These are phyloP conservation scores for Muschampia plurimacula DNA, from an alignment of 2,888 invertebrate species.

Conservation along the genomic window DNA sequence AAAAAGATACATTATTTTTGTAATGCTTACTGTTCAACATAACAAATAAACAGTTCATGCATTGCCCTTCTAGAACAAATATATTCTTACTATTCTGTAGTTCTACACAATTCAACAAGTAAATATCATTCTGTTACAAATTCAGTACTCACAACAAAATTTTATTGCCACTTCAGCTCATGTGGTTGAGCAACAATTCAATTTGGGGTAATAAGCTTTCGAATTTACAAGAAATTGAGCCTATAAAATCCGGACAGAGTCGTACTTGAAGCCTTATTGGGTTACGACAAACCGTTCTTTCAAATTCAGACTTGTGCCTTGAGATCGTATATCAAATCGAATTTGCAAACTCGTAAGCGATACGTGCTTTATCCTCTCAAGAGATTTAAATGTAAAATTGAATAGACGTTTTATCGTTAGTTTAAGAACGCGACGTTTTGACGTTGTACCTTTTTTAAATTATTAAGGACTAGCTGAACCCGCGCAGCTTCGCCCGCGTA, in stretches of 20 bases:
- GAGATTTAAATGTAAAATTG: too few relatives aligned
- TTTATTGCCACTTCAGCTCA: constrained; percentile 12
- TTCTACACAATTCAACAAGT: neutral
- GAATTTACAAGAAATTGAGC: constrained; percentile 8
- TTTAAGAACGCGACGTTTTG: too few relatives aligned
- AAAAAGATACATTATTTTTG: too few relatives aligned
- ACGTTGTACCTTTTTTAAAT: too few relatives aligned
- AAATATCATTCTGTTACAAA: neutral
- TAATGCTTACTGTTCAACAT: too few relatives aligned
- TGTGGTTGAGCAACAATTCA: constrained; percentile 13
- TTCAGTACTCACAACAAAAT: neutral
- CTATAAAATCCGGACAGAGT: constrained; percentile 3
- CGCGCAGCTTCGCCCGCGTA: too few relatives aligned
- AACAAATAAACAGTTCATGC: too few relatives aligned
- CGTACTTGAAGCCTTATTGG: neutral
- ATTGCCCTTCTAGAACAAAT: too few relatives aligned
- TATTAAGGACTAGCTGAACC: too few relatives aligned
- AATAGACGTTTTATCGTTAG: too few relatives aligned
- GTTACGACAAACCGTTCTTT: neutral
- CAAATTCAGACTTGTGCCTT: neutral
- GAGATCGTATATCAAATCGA: constrained; percentile 1
- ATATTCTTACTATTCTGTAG: neutral
- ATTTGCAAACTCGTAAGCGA: neutral
- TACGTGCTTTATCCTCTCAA: neutral
- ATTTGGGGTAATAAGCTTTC: neutral